A percentile compares a stretch with the other conserved stretches of the same genome.
phyloP scores from a whole-genome alignment of 2,113 vertebrate species.

The Dryoscopus gambensis region DNA sequence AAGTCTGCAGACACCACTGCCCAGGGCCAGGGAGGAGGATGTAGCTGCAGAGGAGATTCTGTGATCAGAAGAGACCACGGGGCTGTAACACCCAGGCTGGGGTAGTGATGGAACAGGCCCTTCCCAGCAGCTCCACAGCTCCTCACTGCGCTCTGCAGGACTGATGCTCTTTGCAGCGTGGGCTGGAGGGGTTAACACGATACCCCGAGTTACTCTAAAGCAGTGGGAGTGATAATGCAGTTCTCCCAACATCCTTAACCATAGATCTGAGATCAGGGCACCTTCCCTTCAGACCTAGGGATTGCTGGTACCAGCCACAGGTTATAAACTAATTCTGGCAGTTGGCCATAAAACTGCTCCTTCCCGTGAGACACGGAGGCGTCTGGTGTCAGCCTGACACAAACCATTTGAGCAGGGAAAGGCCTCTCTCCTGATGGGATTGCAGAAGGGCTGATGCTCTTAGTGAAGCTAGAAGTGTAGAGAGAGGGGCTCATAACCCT shows the following conservation, averaged over 20 bases:
- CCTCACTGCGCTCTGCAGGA: not conserved
- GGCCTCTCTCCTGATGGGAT: not conserved
- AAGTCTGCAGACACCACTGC: not conserved
- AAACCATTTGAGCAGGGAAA: conserved; percentile 61
- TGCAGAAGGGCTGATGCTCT: conserved; percentile 2
- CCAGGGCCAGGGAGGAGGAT: not conserved
- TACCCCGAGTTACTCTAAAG: not conserved
- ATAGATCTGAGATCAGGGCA: conserved; percentile 30
- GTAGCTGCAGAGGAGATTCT: not conserved
- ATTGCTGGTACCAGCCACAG: conserved; percentile 55
- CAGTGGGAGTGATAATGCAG: not conserved
- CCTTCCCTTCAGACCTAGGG: conserved; percentile 46
- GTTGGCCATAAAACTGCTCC: conserved; percentile 55
- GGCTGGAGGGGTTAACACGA: conserved; percentile 13
- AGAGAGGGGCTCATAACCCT: conserved; percentile 6
- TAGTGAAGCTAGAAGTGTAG: not conserved
- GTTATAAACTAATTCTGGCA: conserved; percentile 64
- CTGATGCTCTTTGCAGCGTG: not conserved
- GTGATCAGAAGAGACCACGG: not conserved
- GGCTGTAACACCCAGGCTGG: not conserved
- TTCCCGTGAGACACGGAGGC: conserved; percentile 41
- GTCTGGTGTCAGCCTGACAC: conserved; percentile 67
- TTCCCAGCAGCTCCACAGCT: not conserved
- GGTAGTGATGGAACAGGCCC: not conserved
- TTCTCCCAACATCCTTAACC: conserved; percentile 5